Evolutionary conservation across 2,888 invertebrate species (phyloP), one percentile per base, ranked within the genome.

Genomic region (Heliconius cydno): DNA sequence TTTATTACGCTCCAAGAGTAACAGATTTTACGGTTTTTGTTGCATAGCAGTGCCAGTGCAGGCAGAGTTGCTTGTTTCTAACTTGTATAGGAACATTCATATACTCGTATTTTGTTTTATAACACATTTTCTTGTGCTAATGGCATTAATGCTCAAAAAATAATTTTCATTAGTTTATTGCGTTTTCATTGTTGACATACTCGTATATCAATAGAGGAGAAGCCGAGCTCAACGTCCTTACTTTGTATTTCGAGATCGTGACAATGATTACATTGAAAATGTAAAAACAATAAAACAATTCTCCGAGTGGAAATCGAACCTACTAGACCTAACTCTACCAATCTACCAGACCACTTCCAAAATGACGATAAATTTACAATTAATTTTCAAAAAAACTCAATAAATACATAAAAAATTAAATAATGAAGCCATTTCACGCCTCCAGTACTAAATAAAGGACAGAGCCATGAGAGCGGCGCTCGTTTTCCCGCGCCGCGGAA

Each of bases 401-500:
- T 68, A n/a, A 68, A 41, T n/a, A 68, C 15, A 68, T 1, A n/a
- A 12, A n/a, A 12, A 68, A 12, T 10, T 13, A 41, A 70, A 41
- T 70, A 25, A 25, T 25, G 25, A 25, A 70, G 70, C 41, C 70
- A 41, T 70, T 70, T 41, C 25, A 7, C 38, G 68, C 41, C 41
- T 13, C 13, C 13, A 25, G 41, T 60, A 15, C n/a, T 38, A 30
- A 25, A 25, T 60, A n/a, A 22, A n/a, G 13, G 73, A 73, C 73
- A 75, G 41, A 75, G 65, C 41, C 75, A 41, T 30, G 46, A 30
- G 66, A 22, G 41, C 22, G 34, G 60, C 25, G 12, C 41, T 73
- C 73, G 60, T 60, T 73, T 60, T 73, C 73, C 60, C 57, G 73
- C n/a, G 60, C 12, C 60, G 57, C 34, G 73, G 60, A 34, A 60